Base-by-base conservation (phyloP, 2,113 vertebrate genomes). In the Alectura lathami region DNA sequence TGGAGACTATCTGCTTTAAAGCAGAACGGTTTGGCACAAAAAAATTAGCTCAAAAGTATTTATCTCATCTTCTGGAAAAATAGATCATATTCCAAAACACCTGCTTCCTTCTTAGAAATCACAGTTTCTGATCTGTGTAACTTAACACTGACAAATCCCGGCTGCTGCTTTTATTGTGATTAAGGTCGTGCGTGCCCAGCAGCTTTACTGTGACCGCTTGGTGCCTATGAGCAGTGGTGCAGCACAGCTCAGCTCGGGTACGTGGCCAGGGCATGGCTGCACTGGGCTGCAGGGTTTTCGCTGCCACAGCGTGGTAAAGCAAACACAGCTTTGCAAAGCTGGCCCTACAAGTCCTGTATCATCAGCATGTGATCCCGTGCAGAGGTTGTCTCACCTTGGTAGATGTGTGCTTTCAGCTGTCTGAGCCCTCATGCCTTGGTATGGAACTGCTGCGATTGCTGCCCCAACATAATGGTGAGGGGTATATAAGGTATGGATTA, bases 81-180 rank as follows among this genome's bases (percentile, higher is more conserved):
- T 40, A 94, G 86, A 86, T 97, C 88, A 38, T 97, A 70, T 96
- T 96, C 48, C 86, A 86, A 83, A 94, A 84, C 86, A 95, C 51
- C 69, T 56, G 85, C 64, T 54, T 77, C 45, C 56, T 30, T 80
- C 57, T 69, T 87, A 64, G 68, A 93, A 94, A 94, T 86, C 30
- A 1, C 45, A 45, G 64, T 32, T 69, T 85, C 91, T 94, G 50
- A 92, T 89, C 93, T 78, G 50, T 89, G 86, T 96, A 94, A 96
- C 0, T 1, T 24, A 87, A 94, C 77, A 92, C 88, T 11, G 4
- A 73, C 70, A 89, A 95, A 89, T 72, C 72, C 79, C 88, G 73
- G 63, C 68, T 6, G 0, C 80, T 91, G 88, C 87, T 94, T 93
- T 94, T 94, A 72, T 76, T 91, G 69, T 83, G 72, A 96, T 96